Evolutionary conservation across 2,888 invertebrate genomes (phyloP).

Genomic region (Drosophila maculinotata): DNA sequence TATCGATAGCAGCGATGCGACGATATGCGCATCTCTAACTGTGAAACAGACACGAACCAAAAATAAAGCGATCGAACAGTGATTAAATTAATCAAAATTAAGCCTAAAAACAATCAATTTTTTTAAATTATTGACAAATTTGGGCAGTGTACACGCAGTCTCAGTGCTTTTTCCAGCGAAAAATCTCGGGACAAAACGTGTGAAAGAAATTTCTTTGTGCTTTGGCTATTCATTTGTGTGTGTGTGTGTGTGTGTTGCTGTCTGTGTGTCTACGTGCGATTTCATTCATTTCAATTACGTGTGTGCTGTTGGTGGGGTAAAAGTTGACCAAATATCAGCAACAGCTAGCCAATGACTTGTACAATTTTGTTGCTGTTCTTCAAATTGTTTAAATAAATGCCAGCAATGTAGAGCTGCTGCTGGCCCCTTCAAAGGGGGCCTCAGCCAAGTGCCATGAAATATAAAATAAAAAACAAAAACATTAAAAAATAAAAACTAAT

Average conservation of each 20-base stretch:
- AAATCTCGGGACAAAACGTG: constrained; percentile 18
- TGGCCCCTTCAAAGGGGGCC: constrained; percentile 67
- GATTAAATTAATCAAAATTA: constrained; percentile 42
- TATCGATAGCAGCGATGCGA: constrained; percentile 26
- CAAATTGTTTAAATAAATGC: constrained; percentile 58
- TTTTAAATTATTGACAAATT: constrained; percentile 30
- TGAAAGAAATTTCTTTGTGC: constrained; percentile 47
- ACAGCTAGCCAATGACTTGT: constrained; percentile 56
- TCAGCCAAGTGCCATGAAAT: constrained; percentile 59
- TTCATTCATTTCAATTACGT: constrained; percentile 75
- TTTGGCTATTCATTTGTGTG: constrained; percentile 27
- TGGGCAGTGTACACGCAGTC: constrained; percentile 13
- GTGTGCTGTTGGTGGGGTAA: constrained; percentile 56
- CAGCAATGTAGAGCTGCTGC: constrained; percentile 68
- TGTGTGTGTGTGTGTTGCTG: constrained; percentile 46
- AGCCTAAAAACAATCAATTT: constrained; percentile 22
- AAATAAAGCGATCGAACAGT: constrained; percentile 49
- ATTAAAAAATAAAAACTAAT: constrained; percentile 40
- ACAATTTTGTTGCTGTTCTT: constrained; percentile 37
- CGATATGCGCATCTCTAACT: constrained; percentile 37
- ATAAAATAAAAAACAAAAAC: constrained; percentile 21
- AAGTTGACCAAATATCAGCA: constrained; percentile 45
- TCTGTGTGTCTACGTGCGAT: constrained; percentile 65
- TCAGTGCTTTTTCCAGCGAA: constrained; percentile 15
- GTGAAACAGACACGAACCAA: constrained; percentile 47